Percentiles rank a stretch among this genome's conserved stretches.
These are phyloP conservation scores for Myripristis murdjan DNA, from an alignment of 2,797 vertebrate genomes.

Conservation along the genomic window DNA sequence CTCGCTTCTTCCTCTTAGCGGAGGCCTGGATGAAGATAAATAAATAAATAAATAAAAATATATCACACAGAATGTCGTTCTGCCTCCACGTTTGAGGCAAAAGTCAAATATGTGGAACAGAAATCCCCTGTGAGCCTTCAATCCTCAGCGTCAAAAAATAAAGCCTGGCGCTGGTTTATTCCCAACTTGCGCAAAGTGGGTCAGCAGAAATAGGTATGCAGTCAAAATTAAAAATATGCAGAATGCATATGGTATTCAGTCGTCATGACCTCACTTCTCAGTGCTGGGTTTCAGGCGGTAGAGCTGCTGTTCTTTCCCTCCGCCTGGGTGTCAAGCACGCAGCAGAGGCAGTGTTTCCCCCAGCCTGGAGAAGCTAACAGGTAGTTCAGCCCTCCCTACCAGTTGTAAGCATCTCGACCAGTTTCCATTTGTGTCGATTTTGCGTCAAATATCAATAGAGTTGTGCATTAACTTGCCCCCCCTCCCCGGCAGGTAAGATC, in stretches of 20 bases:
- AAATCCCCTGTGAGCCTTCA: too few species aligned
- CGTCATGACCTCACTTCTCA: too few species aligned
- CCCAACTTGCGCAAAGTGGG: conserved; percentile 59
- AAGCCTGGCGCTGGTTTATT: not conserved
- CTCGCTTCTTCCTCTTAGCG: too few species aligned
- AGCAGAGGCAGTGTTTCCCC: not conserved
- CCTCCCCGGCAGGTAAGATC: conserved; percentile 32
- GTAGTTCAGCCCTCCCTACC: conserved; percentile 48
- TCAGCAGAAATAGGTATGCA: conserved; percentile 49
- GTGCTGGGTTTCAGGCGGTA: too few species aligned
- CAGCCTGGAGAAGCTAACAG: conserved; percentile 65
- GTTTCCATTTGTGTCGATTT: not conserved
- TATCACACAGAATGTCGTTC: too few species aligned
- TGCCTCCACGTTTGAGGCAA: too few species aligned
- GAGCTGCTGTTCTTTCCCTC: not conserved
- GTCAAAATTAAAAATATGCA: not conserved
- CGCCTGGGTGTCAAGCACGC: not conserved
- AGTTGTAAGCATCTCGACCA: conserved; percentile 9
- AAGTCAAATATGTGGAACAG: too few species aligned
- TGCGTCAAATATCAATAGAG: conserved; percentile 33
- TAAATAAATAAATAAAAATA: too few species aligned
- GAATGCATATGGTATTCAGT: not conserved
- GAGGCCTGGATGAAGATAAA: too few species aligned
- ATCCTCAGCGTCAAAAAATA: too few species aligned
- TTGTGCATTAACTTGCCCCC: not conserved